Evolutionary conservation across 2,888 invertebrate species (phyloP).

Genomic region (Philereme vetulata): DNA sequence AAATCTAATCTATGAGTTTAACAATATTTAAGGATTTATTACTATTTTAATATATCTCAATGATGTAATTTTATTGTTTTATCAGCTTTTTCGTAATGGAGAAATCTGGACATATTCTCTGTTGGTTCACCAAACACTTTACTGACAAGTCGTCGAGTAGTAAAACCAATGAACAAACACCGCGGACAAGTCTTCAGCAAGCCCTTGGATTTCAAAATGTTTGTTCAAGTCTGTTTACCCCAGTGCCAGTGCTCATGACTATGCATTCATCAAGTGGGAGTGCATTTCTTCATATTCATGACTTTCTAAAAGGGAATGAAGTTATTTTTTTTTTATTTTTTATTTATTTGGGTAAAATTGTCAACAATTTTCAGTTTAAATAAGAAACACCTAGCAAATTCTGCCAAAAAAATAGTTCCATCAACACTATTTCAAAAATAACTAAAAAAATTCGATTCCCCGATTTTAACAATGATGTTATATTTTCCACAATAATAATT

Average conservation of each 20-base stretch:
- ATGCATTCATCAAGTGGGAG: constrained; percentile 41
- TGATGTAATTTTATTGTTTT: background rate
- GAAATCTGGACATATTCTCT: constrained; percentile 26
- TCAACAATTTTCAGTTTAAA: no score
- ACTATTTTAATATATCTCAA: no score
- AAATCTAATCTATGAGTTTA: no score
- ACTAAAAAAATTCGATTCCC: background rate
- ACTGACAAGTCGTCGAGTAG: constrained; percentile 48
- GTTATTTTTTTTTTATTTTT: background rate
- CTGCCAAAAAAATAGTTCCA: background rate
- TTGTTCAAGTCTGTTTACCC: constrained; percentile 58
- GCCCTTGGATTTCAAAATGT: constrained; percentile 67
- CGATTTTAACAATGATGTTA: constrained; percentile 15
- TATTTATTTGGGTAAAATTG: no score
- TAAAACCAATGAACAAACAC: constrained; percentile 55
- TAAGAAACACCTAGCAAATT: no score
- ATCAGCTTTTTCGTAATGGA: constrained; percentile 15
- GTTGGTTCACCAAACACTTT: constrained; percentile 37
- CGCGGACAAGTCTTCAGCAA: constrained; percentile 45
- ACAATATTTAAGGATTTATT: no score
- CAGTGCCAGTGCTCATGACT: constrained; percentile 43
- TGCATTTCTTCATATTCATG: constrained; percentile 32
- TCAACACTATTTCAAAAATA: background rate
- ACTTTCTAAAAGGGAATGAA: constrained; percentile 5
- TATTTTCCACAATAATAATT: constrained; percentile 14